These are phyloP conservation scores for Apteryx mantelli DNA, from an alignment of 2,113 vertebrate genomes.

Conservation along the genomic window DNA sequence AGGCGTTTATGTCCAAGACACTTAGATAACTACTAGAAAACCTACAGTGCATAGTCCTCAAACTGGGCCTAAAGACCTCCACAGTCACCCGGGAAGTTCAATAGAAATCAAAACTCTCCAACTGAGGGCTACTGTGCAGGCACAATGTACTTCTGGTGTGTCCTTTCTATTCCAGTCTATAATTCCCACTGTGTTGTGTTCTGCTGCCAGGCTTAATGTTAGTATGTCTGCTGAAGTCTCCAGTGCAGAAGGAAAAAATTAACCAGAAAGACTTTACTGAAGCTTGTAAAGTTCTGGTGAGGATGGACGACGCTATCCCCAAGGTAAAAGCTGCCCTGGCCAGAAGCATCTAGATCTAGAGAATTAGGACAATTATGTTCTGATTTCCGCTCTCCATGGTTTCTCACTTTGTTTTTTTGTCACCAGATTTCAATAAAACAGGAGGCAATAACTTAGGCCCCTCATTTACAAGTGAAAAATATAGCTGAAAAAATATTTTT, in stretches of 20 bases:
- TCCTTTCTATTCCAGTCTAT: background rate
- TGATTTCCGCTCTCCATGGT: background rate
- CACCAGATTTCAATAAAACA: background rate
- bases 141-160: background rate
- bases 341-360: background rate
- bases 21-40: background rate
- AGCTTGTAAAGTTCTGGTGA: background rate
- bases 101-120: background rate
- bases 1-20: background rate
- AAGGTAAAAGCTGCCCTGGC: background rate
- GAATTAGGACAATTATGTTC: background rate
- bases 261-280: background rate
- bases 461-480: background rate
- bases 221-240: rapidly evolving
- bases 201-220: background rate
- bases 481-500: background rate
- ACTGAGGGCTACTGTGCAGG: background rate
- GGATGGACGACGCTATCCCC: background rate
- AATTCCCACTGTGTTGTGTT: background rate
- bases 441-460: background rate
- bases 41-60: background rate
- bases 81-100: background rate
- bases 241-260: background rate
- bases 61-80: background rate
- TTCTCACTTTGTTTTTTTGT: background rate